Evolutionary conservation across 1,140 invertebrate genomes (phyloP).

Genomic region (Drosophila nebulosa): DNA sequence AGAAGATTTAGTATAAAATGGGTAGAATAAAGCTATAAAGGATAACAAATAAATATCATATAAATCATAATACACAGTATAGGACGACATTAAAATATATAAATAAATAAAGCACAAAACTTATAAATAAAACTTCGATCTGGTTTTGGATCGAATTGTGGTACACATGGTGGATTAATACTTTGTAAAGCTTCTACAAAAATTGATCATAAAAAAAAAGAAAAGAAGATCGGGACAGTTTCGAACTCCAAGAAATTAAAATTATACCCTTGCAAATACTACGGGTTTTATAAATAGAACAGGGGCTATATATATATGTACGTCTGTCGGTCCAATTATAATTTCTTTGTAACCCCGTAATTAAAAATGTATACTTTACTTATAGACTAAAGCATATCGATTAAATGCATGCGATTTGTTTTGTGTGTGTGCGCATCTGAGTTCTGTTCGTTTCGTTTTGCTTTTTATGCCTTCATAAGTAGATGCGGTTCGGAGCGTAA

Average conservation of each 20-base stretch:
- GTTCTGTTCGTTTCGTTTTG: constrained; percentile 3
- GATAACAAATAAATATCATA: constrained; percentile 43
- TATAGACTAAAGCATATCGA: constrained; percentile 28
- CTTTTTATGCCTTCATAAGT: constrained; percentile 66
- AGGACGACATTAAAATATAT: constrained; percentile 22
- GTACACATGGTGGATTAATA: constrained; percentile 45
- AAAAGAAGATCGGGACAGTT: neutral
- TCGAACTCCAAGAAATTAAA: neutral
- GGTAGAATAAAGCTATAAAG: constrained; percentile 22
- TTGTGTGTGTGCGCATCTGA: constrained; percentile 36
- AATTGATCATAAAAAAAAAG: neutral
- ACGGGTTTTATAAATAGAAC: neutral
- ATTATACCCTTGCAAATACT: neutral
- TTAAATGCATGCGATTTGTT: constrained; percentile 63
- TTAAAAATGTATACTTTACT: constrained; percentile 21
- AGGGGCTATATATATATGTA: neutral
- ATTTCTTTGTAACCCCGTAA: neutral
- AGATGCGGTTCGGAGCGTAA: constrained; percentile 79
- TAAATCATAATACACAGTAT: constrained; percentile 17
- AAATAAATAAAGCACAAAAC: constrained; percentile 43
- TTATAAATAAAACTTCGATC: constrained; percentile 35
- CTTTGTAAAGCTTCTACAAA: constrained; percentile 53
- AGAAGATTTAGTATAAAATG: constrained; percentile 46
- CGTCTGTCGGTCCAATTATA: no score
- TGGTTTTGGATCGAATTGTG: constrained; percentile 37